phyloP scores from a whole-genome alignment of 2,797 vertebrate species.

The Odontamblyopus lacepedii region DNA sequence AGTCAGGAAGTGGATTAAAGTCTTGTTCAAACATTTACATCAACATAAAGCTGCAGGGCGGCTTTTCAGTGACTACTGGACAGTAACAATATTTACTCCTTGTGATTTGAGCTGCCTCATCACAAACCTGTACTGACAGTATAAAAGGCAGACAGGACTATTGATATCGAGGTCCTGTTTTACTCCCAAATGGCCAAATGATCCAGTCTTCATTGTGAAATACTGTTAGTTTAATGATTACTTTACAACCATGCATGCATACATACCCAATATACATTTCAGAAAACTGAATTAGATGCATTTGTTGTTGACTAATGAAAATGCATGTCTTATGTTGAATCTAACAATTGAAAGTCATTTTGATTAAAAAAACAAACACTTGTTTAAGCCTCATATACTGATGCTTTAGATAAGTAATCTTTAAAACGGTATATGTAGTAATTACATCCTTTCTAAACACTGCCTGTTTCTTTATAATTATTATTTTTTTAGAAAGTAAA shows the following conservation, averaged over 20 bases:
- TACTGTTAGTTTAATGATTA: too few relatives aligned
- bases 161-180: neutral
- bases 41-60: neutral
- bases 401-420: neutral
- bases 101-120: neutral
- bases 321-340: too few relatives aligned
- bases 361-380: too few relatives aligned
- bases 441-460: neutral
- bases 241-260: too few relatives aligned
- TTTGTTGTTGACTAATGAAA: too few relatives aligned
- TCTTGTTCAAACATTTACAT: constrained; percentile 24
- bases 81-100: neutral
- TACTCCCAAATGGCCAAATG: too few relatives aligned
- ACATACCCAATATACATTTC: too few relatives aligned
- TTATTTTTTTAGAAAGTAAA: too few relatives aligned
- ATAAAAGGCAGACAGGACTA: neutral
- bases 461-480: too few relatives aligned
- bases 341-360: too few relatives aligned
- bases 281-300: too few relatives aligned
- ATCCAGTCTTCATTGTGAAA: too few relatives aligned
- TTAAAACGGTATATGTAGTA: neutral
- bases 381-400: neutral
- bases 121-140: neutral
- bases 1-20: constrained; percentile 23
- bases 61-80: neutral